Evolutionary conservation across 2,888 invertebrate genomes (phyloP), one percentile per base, ranked within the genome.

Genomic region (Acrobasis consociella): DNA sequence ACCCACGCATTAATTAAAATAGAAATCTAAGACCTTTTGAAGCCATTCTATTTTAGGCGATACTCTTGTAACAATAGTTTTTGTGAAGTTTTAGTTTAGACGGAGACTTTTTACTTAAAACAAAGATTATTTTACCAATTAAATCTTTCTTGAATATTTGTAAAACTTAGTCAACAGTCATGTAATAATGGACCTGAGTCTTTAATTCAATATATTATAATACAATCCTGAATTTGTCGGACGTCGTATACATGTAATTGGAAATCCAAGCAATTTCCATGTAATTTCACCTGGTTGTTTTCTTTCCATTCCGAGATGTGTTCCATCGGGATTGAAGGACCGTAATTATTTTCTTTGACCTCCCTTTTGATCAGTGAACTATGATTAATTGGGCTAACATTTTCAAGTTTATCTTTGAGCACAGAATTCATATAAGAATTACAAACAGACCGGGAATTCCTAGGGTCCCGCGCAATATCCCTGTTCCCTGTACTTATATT

Each of bases 221-320:
- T 46, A 46, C n/a, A 46, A 46, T 46, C 46, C n/a, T n/a, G 46
- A 50, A 50, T 16, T 50, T 50, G 15, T 15, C 50, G 50, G 50
- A 50, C 17, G 50, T 5, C 50, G 22, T 22, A 17, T 50, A 50
- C 3, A 17, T 31, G 8, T 31, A 31, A 31, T 31, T 15, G n/a
- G 46, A 11, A 46, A 17, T 17, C 49, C n/a, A 16, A 22, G 49
- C 49, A 49, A 49, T 49, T 59, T 59, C 49, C 37, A 59, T 49
- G 37, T 49, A 49, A 59, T 49, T 49, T 59, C 17, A 49, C 58
- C 31, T 59, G 58, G 49, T 49, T 59, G 58, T 59, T 59, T 16
- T 59, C 58, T 59, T 59, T 59, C 15, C 58, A 59, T 59, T 59
- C 16, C 49, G 49, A 37, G 49, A 59, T 49, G 37, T 49, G 49